Evolutionary conservation across 2,797 vertebrate genomes (phyloP).

Genomic region (Echeneis naucrates): DNA sequence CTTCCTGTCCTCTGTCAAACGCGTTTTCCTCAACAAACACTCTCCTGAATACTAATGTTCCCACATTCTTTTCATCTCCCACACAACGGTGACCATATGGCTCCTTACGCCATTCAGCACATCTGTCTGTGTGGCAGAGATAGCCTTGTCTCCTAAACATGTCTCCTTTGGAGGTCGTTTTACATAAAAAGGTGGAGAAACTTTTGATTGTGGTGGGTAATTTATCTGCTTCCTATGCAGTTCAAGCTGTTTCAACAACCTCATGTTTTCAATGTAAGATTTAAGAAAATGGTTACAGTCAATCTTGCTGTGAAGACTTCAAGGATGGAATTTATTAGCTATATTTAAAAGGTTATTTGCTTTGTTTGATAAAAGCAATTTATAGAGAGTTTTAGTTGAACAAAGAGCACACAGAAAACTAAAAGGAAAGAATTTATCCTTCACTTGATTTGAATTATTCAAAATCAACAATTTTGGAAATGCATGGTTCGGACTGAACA

Average conservation of each 20-base stretch:
- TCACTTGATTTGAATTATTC: neutral
- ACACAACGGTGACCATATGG: conserved; percentile 36
- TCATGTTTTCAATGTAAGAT: conserved; percentile 1
- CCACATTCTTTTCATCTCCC: conserved; percentile 4
- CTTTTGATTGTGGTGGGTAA: too few species aligned
- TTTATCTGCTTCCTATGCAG: too few species aligned
- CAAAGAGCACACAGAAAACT: neutral
- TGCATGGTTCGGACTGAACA: too few species aligned
- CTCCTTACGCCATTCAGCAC: conserved; percentile 38
- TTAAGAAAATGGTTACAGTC: neutral
- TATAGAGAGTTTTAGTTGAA: neutral
- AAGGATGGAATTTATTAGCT: neutral
- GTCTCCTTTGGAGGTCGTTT: neutral
- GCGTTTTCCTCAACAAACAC: conserved; percentile 3
- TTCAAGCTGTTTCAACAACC: too few species aligned
- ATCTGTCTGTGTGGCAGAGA: conserved; percentile 28
- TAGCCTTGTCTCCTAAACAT: conserved; percentile 1
- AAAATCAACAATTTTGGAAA: neutral
- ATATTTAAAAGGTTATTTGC: neutral
- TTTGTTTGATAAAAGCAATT: too few species aligned
- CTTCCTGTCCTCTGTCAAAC: conserved; percentile 41
- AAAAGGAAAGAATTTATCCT: neutral
- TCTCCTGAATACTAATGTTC: conserved; percentile 49
- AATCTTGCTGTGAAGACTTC: too few species aligned
- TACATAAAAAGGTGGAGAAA: neutral